phyloP scores from a whole-genome alignment of 1,140 invertebrate species.

The Bombyx mandarina region DNA sequence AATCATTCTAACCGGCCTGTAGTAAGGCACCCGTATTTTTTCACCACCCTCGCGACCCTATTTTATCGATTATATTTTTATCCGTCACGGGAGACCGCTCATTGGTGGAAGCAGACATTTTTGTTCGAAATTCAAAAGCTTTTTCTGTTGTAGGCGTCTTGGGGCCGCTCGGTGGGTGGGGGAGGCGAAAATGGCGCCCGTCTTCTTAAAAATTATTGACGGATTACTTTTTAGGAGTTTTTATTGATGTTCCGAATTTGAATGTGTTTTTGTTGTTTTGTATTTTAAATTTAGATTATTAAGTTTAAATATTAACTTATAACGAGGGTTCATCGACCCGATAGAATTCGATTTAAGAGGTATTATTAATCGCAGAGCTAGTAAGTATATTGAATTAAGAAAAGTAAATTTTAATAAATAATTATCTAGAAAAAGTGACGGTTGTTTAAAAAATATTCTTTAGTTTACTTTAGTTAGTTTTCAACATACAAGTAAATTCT shows the following conservation, averaged over 20 bases:
- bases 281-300: too few relatives aligned
- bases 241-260: not conserved
- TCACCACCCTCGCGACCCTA: conserved; percentile 15
- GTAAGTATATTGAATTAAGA: too few relatives aligned
- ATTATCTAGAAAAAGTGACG: conserved; percentile 33
- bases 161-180: conserved; percentile 23
- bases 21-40: conserved; percentile 6
- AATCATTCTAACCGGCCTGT: too few relatives aligned
- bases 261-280: too few relatives aligned
- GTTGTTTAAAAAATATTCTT: conserved; percentile 13
- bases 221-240: conserved; percentile 13
- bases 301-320: too few relatives aligned
- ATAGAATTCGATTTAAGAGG: too few relatives aligned
- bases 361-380: too few relatives aligned
- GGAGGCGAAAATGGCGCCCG: conserved; percentile 23
- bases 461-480: not conserved
- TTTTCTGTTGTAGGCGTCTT: conserved; percentile 57
- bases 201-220: conserved; percentile 32
- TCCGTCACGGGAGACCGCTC: conserved; percentile 20
- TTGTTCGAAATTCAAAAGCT: conserved; percentile 58
- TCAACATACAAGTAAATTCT: too few relatives aligned
- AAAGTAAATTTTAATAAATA: too few relatives aligned
- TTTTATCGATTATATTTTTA: conserved; percentile 55
- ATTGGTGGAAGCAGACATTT: conserved; percentile 50
- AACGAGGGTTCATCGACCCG: too few relatives aligned